A percentile compares a stretch with the other conserved stretches of the same genome.
These are phyloP conservation scores for Macrochelys suwanniensis DNA, from an alignment of 2,797 vertebrate species.

Conservation along the genomic window DNA sequence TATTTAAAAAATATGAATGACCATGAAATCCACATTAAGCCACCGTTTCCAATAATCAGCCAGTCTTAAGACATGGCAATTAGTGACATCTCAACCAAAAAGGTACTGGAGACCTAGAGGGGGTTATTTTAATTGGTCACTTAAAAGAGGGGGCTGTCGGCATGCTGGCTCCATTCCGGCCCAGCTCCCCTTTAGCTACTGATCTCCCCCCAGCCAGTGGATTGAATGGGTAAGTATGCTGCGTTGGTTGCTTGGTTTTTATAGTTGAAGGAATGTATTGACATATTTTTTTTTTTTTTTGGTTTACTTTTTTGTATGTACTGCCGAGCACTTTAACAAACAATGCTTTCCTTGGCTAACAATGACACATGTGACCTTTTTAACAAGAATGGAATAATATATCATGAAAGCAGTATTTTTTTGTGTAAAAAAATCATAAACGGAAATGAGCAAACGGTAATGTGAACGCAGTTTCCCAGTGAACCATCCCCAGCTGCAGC, in stretches of 20 bases:
- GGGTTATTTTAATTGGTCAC: neutral
- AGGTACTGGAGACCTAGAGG: neutral
- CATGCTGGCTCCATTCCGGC: slow-evolving; percentile 47
- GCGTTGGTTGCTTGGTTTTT: slow-evolving; percentile 39
- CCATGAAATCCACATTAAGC: neutral
- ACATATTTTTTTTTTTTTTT: slow-evolving; percentile 3
- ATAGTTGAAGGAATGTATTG: slow-evolving; percentile 62
- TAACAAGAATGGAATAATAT: slow-evolving; percentile 69
- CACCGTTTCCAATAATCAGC: neutral
- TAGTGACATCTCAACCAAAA: neutral
- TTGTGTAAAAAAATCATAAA: slow-evolving; percentile 22
- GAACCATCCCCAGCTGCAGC: neutral
- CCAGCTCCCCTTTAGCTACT: neutral
- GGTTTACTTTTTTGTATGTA: slow-evolving; percentile 77
- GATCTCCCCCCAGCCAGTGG: fast-evolving
- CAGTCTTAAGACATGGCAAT: neutral
- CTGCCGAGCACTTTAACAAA: slow-evolving; percentile 82
- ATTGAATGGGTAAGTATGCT: neutral
- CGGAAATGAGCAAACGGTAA: slow-evolving; percentile 36
- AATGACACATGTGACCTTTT: slow-evolving; percentile 46
- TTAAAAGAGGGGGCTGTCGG: neutral
- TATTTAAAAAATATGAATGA: slow-evolving; percentile 28
- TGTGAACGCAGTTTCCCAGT: neutral
- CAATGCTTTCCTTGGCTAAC: slow-evolving; percentile 73
- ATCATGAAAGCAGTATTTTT: slow-evolving; percentile 72